These are phyloP conservation scores for Tiphia femorata DNA, from an alignment of 2,888 invertebrate species.

Conservation along the genomic window DNA sequence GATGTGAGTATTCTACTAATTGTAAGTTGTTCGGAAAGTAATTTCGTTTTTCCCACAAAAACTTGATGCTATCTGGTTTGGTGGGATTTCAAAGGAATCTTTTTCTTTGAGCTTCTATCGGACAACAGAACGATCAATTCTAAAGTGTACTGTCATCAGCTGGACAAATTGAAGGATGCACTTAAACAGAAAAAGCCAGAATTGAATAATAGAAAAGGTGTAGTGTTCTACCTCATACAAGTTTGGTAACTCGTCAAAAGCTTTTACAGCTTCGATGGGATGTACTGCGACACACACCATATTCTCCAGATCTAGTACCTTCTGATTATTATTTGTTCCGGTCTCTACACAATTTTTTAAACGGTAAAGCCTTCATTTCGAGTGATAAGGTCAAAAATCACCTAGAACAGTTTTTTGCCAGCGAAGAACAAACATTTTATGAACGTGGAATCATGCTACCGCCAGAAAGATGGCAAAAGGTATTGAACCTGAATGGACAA, in stretches of 20 bases:
- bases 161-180: no score
- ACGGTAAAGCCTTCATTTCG: neutral
- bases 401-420: no score
- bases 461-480: no score
- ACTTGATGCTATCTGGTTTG: neutral
- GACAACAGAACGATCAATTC: no score
- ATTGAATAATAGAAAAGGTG: neutral
- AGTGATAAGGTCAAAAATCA: neutral
- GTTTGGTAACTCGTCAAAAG: neutral
- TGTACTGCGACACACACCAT: neutral
- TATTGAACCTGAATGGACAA: no score
- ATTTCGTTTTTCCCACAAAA: neutral
- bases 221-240: neutral
- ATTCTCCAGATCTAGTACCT: neutral
- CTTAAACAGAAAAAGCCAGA: neutral
- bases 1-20: slow-evolving; percentile 83
- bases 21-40: neutral
- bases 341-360: neutral
- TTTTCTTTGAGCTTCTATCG: slow-evolving; percentile 17
- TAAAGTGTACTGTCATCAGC: no score
- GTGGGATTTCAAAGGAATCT: slow-evolving; percentile 13
- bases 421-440: neutral
- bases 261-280: neutral
- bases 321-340: slow-evolving; percentile 1
- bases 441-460: neutral